Evolutionary conservation across 2,888 invertebrate genomes (phyloP).

Genomic region (Catocala sponsa): DNA sequence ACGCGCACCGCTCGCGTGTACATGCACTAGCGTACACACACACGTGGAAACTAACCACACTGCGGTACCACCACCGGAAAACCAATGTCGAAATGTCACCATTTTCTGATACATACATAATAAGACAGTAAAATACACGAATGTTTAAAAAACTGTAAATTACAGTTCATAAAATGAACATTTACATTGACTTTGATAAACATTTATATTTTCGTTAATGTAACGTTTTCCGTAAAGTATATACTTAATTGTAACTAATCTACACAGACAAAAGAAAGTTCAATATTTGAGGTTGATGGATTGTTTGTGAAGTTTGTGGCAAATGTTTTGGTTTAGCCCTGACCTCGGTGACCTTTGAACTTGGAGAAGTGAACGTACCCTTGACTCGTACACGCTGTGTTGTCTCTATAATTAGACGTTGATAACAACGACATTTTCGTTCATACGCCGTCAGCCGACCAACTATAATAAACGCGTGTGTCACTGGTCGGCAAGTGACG

Average conservation of each 20-base stretch:
- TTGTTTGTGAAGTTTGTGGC: slow-evolving; percentile 47
- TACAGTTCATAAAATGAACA: neutral
- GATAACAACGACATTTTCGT: slow-evolving; percentile 72
- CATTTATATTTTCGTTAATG: no score
- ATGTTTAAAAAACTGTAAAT: slow-evolving; percentile 7
- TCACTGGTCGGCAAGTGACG: slow-evolving; percentile 42
- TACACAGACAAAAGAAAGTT: slow-evolving; percentile 32
- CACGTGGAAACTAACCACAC: slow-evolving; percentile 30
- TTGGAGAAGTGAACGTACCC: slow-evolving; percentile 84
- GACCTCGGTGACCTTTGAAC: slow-evolving; percentile 84
- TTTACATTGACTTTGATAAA: neutral
- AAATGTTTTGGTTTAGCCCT: slow-evolving; percentile 64
- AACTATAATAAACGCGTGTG: slow-evolving; percentile 42
- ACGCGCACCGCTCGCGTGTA: slow-evolving; percentile 26
- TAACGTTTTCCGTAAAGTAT: slow-evolving; percentile 17
- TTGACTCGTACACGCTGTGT: slow-evolving; percentile 78
- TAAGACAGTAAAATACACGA: slow-evolving; percentile 16
- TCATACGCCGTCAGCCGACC: slow-evolving; percentile 47
- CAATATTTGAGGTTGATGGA: slow-evolving; percentile 38
- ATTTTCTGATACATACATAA: slow-evolving; percentile 55
- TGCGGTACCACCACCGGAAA: slow-evolving; percentile 59
- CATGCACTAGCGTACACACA: slow-evolving; percentile 2
- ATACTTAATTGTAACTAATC: neutral
- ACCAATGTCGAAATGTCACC: slow-evolving; percentile 56
- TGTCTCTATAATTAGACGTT: slow-evolving; percentile 79